A percentile compares a stretch with the other conserved stretches of the same genome.
These are phyloP conservation scores for Cariama cristata DNA, from an alignment of 2,113 vertebrate genomes.

Conservation along the genomic window DNA sequence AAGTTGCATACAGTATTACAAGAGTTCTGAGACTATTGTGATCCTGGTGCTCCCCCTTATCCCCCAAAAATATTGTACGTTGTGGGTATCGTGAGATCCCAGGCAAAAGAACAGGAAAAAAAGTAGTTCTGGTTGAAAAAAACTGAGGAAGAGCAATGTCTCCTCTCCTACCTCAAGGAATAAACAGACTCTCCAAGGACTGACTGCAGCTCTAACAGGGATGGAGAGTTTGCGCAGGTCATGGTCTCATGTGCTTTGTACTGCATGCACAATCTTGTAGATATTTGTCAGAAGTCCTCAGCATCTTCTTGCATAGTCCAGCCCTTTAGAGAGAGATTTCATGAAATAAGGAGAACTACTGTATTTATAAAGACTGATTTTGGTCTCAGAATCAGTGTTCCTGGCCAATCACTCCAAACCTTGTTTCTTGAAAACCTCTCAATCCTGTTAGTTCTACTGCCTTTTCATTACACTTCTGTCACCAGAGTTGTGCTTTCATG, in stretches of 20 bases:
- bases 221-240: not conserved
- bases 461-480: not conserved
- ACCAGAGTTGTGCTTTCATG: not conserved
- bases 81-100: not conserved
- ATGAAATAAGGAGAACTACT: not conserved
- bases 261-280: fast-evolving
- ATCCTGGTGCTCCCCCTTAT: not conserved
- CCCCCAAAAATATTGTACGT: not conserved
- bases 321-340: not conserved
- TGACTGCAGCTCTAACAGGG: not conserved
- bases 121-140: not conserved
- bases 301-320: not conserved
- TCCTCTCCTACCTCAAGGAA: not conserved
- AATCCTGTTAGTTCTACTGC: not conserved
- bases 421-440: not conserved
- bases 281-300: not conserved
- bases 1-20: not conserved
- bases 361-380: not conserved
- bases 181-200: not conserved
- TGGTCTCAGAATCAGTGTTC: not conserved
- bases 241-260: not conserved
- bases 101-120: not conserved
- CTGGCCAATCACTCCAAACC: not conserved
- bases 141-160: not conserved
- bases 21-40: not conserved